Evolutionary conservation across 2,888 invertebrate species (phyloP).

Genomic region (Calliscelio sp.): DNA sequence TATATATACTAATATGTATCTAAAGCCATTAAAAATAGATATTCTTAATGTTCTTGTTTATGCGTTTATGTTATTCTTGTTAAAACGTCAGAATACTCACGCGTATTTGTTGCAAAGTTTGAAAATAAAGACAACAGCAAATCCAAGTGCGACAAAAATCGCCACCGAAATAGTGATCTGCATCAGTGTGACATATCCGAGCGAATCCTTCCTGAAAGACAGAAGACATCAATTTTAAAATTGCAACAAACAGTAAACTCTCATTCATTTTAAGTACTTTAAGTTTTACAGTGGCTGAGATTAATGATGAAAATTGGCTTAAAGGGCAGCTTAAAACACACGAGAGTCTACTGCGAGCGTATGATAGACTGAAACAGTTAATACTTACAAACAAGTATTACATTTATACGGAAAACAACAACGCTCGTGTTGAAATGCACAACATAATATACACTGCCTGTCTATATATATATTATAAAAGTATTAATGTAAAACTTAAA

Average conservation of each 20-base stretch:
- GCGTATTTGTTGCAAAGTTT: conserved; percentile 75
- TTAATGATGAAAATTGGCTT: neutral
- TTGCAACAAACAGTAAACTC: conserved; percentile 65
- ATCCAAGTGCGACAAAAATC: conserved; percentile 71
- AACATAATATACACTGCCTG: conserved; percentile 68
- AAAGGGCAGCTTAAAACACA: conserved; percentile 55
- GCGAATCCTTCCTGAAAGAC: conserved; percentile 71
- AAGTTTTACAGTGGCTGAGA: neutral
- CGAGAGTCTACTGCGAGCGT: conserved; percentile 55
- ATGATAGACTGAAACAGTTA: too few species aligned
- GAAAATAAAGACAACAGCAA: conserved; percentile 73
- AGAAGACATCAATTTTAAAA: conserved; percentile 39
- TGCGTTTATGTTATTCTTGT: too few species aligned
- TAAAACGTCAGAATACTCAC: too few species aligned
- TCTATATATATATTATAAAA: conserved; percentile 63
- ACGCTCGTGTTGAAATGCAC: conserved; percentile 59
- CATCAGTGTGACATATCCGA: conserved; percentile 60
- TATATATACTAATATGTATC: too few species aligned
- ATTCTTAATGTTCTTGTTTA: too few species aligned
- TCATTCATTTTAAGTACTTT: conserved; percentile 66
- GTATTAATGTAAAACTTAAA: conserved; percentile 29
- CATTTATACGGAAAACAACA: conserved; percentile 69
- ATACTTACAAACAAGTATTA: conserved; percentile 70
- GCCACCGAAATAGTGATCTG: conserved; percentile 75
- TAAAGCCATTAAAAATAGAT: too few species aligned